Evolutionary conservation across 2,113 vertebrate genomes (phyloP), one percentile per base, ranked within the genome.

Genomic region (Hyaena hyaena): DNA sequence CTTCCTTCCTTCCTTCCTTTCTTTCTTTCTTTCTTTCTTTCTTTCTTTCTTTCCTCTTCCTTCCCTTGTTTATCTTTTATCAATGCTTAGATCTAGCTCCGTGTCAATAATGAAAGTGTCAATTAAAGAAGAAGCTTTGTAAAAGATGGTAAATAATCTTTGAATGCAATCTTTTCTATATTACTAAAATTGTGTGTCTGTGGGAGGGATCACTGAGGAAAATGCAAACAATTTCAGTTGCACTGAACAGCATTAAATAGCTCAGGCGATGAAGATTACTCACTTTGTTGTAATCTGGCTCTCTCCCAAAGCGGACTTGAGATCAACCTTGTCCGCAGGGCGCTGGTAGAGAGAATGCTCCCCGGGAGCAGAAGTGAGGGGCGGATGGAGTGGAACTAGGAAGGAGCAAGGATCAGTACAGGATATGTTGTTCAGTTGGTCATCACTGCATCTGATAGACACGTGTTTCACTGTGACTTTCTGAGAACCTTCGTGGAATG

Each of bases 11-110:
- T 7, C 11, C 31, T 5, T 28, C 1, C 6, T 26, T 35, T 23
- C 10, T 15, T 26, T 11, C 12, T 48, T n/a, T 0, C 17, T 4
- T 24, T 11, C n/a, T 6, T 15, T 11, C 10, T 5, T 16, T 55
- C 8, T 10, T 16, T 1, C 8, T 16, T 53, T 0, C 3, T 5
- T 55, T 55, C 10, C 24, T 31, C 7, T 5, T 21, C 26, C 14
- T 33, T 7, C 50, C 11, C 8, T 10, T 11, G 6, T 74, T 4
- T 11, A 61, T n/a, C 7, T 68, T 35, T 45, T 2, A 11, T 14
- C 9, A 24, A 35, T 73, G 19, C 31, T 92, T 73, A 33, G 4
- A 65, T 71, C 28, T 5, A 63, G 2, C 35, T 77, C 28, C 10
- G 21, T 35, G 24, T 39, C 83, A 71, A 71, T 50, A 80, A 73